Evolutionary conservation across 1,140 invertebrate genomes (phyloP), one percentile per base, ranked within the genome.

Genomic region (Pachypsylla venusta): DNA sequence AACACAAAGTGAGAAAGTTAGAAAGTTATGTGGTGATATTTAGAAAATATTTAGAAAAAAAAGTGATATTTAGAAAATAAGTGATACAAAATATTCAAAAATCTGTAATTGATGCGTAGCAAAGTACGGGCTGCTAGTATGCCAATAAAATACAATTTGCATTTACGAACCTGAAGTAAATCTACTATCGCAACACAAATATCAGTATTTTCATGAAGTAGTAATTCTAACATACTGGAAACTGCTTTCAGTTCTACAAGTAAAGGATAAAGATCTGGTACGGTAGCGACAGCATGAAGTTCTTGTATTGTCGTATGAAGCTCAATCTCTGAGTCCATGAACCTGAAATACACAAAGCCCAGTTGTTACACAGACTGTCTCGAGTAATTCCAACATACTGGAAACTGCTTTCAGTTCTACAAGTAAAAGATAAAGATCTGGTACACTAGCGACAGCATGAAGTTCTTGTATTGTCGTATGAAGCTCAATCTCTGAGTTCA

Each of bases 321-420:
- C 73, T 98, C 93, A 12, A 99, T 75, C 77, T 99, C 97, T 55
- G 94, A 97, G 65, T 99, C 95, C 93, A 99, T 97, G 74, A 99
- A 99, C 72, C 85, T 89, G 61, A 55, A 59, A 62, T 30, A n/a
- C n/a, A n/a, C n/a, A n/a, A n/a, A n/a, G n/a, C n/a, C n/a, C n/a
- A n/a, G n/a, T n/a, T n/a, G n/a, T n/a, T n/a, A n/a, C n/a, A n/a
- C n/a, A n/a, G n/a, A n/a, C n/a, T n/a, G n/a, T n/a, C n/a, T n/a
- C n/a, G n/a, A 99, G 71, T 27, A 99, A 77, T 69, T 96, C 91
- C 7, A 99, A 73, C n/a, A 99, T 68, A 40, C 88, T 91, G 63
- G 90, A 85, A 26, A 98, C 76, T 54, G 89, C 83, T 64, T 89
- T 85, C 25, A 95, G 72, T 62, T 98, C 88, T 1, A 98, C 89